Conservation (phyloP, 2,113 vertebrate genomes). For the Notechis scutatus region DNA sequence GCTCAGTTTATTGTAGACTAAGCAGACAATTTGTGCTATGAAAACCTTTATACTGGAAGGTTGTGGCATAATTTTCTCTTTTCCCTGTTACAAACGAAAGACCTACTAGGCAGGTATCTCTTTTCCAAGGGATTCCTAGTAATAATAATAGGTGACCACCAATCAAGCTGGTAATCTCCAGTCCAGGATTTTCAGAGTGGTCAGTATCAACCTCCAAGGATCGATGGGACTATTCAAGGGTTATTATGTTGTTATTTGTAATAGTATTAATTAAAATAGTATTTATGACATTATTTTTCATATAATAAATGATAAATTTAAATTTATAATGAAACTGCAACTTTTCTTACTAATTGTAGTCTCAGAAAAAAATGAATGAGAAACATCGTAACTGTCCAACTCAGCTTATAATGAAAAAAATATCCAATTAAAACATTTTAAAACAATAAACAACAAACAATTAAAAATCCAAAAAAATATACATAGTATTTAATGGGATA, state of each 20-base stretch:
- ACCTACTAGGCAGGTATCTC: not conserved
- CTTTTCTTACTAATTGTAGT: not conserved
- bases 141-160: not conserved
- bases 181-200: not conserved
- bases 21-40: not conserved
- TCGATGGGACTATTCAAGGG: not conserved
- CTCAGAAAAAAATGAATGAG: not conserved
- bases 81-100: not conserved
- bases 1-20: not conserved
- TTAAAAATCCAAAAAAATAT: not conserved
- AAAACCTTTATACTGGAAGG: not conserved
- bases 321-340: not conserved
- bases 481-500: not conserved
- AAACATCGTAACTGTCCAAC: not conserved
- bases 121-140: not conserved
- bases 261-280: not conserved
- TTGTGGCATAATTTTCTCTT: not conserved
- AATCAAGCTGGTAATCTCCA: not conserved
- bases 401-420: not conserved
- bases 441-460: not conserved
- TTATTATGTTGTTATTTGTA: not conserved
- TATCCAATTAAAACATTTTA: not conserved
- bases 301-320: not conserved
- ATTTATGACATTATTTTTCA: not conserved
- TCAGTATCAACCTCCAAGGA: not conserved